Evolutionary conservation across 2,113 vertebrate genomes (phyloP).

Genomic region (Oreotrochilus melanogaster): DNA sequence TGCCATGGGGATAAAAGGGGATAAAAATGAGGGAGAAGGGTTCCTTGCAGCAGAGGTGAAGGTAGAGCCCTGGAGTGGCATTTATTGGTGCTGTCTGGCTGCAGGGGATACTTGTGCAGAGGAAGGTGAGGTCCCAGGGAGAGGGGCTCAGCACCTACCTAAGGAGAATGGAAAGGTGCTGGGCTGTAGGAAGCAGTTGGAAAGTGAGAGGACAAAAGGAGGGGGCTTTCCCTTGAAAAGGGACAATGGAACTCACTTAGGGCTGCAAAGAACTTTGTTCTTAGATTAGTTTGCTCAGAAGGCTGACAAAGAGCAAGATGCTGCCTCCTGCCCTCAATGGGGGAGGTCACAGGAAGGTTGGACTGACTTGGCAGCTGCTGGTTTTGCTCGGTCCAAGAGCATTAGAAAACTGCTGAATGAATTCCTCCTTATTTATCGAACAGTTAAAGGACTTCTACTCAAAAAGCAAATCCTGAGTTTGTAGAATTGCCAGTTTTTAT

Average conservation of each 20-base stretch:
- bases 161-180: too few relatives aligned
- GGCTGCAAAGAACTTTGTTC: neutral
- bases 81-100: fast-evolving
- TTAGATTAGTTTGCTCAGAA: neutral
- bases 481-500: constrained; percentile 4
- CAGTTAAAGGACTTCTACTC: neutral
- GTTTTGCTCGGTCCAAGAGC: neutral
- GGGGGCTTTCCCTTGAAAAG: neutral
- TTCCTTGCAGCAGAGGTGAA: neutral
- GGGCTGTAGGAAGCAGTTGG: neutral
- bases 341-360: neutral
- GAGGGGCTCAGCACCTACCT: neutral
- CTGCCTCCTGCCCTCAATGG: neutral
- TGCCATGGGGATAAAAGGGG: neutral
- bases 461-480: constrained; percentile 3
- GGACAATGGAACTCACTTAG: neutral
- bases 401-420: neutral
- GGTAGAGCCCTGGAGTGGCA: fast-evolving
- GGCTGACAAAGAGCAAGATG: neutral
- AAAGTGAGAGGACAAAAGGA: neutral
- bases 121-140: neutral
- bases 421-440: constrained; percentile 2
- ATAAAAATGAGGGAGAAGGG: neutral
- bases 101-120: neutral
- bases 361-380: neutral